Evolutionary conservation across 2,113 vertebrate species (phyloP).

Genomic region (Thinocorus orbignyianus): DNA sequence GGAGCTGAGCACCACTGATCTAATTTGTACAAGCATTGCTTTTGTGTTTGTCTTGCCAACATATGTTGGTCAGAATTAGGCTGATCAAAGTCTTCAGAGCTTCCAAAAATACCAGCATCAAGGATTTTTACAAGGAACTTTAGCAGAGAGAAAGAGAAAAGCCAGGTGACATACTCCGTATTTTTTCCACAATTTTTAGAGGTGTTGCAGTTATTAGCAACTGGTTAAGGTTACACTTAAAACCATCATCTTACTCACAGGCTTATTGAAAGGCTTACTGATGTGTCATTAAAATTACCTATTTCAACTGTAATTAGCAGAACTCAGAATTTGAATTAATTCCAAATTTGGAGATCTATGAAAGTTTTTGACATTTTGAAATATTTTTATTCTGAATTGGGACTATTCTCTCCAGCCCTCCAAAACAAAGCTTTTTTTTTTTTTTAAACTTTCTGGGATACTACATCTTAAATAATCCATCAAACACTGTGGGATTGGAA

Average conservation of each 20-base stretch:
- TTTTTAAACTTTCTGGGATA: background rate
- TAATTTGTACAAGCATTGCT: conserved; percentile 19
- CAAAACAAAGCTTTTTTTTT: background rate
- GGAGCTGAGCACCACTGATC: conserved; percentile 70
- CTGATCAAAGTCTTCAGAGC: conserved; percentile 36
- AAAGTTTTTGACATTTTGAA: background rate
- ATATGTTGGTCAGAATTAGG: background rate
- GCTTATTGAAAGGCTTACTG: background rate
- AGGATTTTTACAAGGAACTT: conserved; percentile 42
- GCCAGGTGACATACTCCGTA: background rate
- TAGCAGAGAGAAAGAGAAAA: background rate
- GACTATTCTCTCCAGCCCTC: background rate
- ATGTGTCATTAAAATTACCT: background rate
- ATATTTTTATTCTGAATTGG: background rate
- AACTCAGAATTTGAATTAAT: background rate
- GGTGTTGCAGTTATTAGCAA: background rate
- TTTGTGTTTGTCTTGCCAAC: conserved; percentile 14
- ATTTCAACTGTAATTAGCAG: background rate
- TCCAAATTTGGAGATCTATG: background rate
- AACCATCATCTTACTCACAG: background rate
- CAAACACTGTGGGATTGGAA: background rate
- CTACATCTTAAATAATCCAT: background rate
- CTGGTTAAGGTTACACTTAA: background rate
- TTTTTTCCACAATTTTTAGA: background rate
- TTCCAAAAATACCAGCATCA: conserved; percentile 55